Percentiles rank a stretch among this genome's conserved stretches.
Evolutionary conservation across 2,888 invertebrate genomes (phyloP).

Genomic region (Agrypnus murinus): DNA sequence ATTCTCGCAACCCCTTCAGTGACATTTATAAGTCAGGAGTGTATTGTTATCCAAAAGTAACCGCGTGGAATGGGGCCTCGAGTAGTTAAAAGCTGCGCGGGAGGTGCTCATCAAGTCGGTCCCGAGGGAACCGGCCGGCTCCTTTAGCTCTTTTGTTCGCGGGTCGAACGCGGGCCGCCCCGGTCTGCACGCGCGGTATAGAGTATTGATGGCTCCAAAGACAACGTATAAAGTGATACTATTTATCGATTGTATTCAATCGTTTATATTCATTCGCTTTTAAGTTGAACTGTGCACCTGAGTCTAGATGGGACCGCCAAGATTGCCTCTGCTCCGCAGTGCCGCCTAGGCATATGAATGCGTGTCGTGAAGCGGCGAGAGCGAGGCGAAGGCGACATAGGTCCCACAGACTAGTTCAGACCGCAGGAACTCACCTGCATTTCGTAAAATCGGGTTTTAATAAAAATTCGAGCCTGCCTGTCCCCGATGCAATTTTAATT

Average conservation of each 20-base stretch:
- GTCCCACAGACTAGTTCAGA: slow-evolving; percentile 23
- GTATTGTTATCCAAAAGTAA: slow-evolving; percentile 71
- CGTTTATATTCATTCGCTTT: slow-evolving; percentile 64
- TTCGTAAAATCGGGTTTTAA: slow-evolving; percentile 45
- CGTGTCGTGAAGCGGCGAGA: slow-evolving; percentile 51
- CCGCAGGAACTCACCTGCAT: slow-evolving; percentile 45
- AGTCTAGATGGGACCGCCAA: slow-evolving; percentile 60
- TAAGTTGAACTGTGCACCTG: slow-evolving; percentile 62
- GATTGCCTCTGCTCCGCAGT: slow-evolving; percentile 60
- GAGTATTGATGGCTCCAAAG: slow-evolving; percentile 57
- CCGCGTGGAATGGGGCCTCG: slow-evolving; percentile 67
- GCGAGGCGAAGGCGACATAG: slow-evolving; percentile 25
- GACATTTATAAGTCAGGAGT: slow-evolving; percentile 71
- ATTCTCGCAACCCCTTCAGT: slow-evolving; percentile 70
- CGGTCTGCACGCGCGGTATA: slow-evolving; percentile 45
- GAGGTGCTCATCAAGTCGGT: slow-evolving; percentile 69
- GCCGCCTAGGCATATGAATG: slow-evolving; percentile 58
- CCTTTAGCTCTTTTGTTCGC: slow-evolving; percentile 64
- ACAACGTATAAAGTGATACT: slow-evolving; percentile 59
- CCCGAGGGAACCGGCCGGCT: slow-evolving; percentile 65
- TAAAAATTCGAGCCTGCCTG: slow-evolving; percentile 47
- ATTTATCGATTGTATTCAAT: slow-evolving; percentile 65
- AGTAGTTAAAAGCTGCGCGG: slow-evolving; percentile 70
- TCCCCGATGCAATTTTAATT: slow-evolving; percentile 52
- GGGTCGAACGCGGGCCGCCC: slow-evolving; percentile 53